Evolutionary conservation across 2,797 vertebrate genomes (phyloP), one percentile per base, ranked within the genome.

Genomic region (Chelon labrosus): DNA sequence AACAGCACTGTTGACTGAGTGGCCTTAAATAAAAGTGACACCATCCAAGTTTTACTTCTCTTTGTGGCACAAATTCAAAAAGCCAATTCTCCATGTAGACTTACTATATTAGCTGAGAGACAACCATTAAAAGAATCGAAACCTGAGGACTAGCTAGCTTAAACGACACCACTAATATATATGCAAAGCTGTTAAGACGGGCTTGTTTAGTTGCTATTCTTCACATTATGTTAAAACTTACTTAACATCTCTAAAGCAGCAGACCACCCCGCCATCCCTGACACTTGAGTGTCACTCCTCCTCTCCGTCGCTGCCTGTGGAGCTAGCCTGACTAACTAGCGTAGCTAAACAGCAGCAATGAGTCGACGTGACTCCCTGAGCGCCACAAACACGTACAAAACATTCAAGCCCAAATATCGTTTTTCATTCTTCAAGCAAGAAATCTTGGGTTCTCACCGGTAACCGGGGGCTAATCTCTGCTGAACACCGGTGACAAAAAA

Each of bases 401-500:
- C 55, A 57, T 3, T 73, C 9, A 4, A 35, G 14, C 27, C 17
- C 1, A 22, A 53, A 65, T 2, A 13, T 16, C 6, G 27, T 8
- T 31, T 14, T 0, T 27, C 22, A 1, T 3, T 35, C 25, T 13
- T 13, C 1, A 7, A 12, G 9, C 3, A 7, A 19, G 10, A 41
- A 10, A 41, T 58, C 7, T 8, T 2, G 0, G 9, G 7, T 17
- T 47, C 96, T 96, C 93, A 98, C 97, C 94, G 97, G 96, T 79
- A 98, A 92, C 71, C 94, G 95, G 53, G 97, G 97, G 60, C 92
- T 95, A 82, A 98, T 97, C 88, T 98, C 97, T 61, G 94, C 93
- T 60, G 96, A 96, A 80, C 97, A 98, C 92, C 93, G 95, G 92
- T 98, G 97, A 91, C 97, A 99, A 89, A 98, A 99, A 88, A 95